Base-by-base conservation (phyloP, 2,113 vertebrate species). In the Elanoides forficatus region DNA sequence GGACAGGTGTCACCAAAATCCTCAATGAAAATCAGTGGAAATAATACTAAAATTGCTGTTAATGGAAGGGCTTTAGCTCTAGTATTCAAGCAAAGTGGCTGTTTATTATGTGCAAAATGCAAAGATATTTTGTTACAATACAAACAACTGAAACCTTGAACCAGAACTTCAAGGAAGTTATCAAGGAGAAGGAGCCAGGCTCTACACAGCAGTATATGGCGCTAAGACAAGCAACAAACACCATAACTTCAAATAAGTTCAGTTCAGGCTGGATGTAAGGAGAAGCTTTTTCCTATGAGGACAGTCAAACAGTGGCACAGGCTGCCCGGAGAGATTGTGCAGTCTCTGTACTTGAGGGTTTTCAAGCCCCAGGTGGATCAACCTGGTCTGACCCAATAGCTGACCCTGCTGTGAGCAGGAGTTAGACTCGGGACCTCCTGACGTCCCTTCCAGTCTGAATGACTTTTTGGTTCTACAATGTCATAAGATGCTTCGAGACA, bases 151-250 rank as follows among this genome's bases (percentile, higher is more conserved):
- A 48, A 4, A 38, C 3, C 19, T 79, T 55, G 12, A 94, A 63
- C 17, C 14, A 60, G 55, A 85, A 43, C 32, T 74, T 87, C 15
- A 48, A 60, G 18, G 18, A 60, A 34, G 8, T 36, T 62, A 21
- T 9, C 1, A 2, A 36, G 50, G 36, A 88, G 42, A 59, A 75
- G 19, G 23, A 81, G 13, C 4, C 45, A 84, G 42, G 7, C 8
- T 78, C 4, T 75, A 9, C 13, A 27, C 7, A 81, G 17, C n/a
- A 30, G 2, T 36, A 9, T 2, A 0, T 11, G 9, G 25, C 3
- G 2, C 16, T 18, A 71, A 17, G 55, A 84, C 13, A 50, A 60
- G 22, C 1, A 1, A 62, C 19, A 42, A 88, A 36, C 2, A 30
- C 5, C 0, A 0, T 25, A 25, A 75, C 20, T 63, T 56, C 59